Percentiles rank a stretch among this genome's conserved stretches.
These are phyloP conservation scores for Cremastinae sp. DNA, from an alignment of 2,888 invertebrate genomes.

Conservation along the genomic window DNA sequence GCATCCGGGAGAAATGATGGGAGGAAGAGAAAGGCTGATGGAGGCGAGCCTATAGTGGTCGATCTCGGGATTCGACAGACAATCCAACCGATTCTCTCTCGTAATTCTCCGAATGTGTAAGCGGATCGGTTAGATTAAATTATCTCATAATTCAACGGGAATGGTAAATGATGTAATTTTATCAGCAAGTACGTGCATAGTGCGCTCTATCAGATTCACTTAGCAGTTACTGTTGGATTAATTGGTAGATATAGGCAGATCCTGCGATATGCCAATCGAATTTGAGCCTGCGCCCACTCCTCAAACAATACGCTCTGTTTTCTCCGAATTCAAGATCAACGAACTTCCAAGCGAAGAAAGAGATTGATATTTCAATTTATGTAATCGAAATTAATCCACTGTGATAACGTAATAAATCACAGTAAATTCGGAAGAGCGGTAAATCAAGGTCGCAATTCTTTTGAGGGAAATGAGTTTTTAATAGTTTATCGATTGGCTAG, in stretches of 20 bases:
- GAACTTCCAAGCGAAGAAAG: neutral
- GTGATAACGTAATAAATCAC: no score
- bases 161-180: conserved; percentile 61
- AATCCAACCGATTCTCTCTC: conserved; percentile 17
- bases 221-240: conserved; percentile 54
- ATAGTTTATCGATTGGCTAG: neutral
- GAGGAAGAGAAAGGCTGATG: conserved; percentile 24
- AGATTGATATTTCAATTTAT: neutral
- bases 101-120: conserved; percentile 54
- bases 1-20: conserved; percentile 44
- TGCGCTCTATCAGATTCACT: conserved; percentile 49
- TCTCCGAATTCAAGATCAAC: neutral
- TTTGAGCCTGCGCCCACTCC: conserved; percentile 40
- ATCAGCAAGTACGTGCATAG: conserved; percentile 35
- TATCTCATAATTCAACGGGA: conserved; percentile 62
- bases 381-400: neutral
- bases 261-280: conserved; percentile 31
- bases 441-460: neutral
- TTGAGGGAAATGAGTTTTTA: neutral
- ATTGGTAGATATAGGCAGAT: conserved; percentile 39
- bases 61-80: conserved; percentile 60
- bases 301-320: conserved; percentile 19
- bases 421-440: neutral
- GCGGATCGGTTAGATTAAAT: conserved; percentile 58
- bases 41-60: conserved; percentile 9